Evolutionary conservation across 2,888 invertebrate species (phyloP), one percentile per base, ranked within the genome.

Genomic region (Fabriciana adippe): DNA sequence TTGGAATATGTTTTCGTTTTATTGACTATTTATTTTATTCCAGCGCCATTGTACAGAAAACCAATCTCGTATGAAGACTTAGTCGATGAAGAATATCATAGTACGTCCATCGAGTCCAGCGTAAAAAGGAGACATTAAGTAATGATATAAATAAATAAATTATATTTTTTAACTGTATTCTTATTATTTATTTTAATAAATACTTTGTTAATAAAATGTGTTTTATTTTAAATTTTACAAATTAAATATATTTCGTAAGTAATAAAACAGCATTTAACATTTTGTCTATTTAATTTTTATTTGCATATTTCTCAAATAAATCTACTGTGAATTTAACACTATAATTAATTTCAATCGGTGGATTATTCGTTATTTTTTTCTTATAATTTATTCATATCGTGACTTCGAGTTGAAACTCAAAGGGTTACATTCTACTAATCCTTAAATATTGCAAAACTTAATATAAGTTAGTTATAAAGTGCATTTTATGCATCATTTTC

Each of bases 11-110:
- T 8, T 41, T 41, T 41, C 35, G 8, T 41, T n/a, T 51, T 51
- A 6, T n/a, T 60, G 3, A 31, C 3, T n/a, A 13, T 18, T 26
- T 65, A 61, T 15, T 62, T 56, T 56, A 50, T 73, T 67, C 6
- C 72, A 74, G 83, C 84, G 0, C 74, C 85, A 0, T 69, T 77
- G 2, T 81, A 84, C 68, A 74, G 76, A 26, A 76, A 73, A 55
- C 80, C 83, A 0, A 74, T 79, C 21, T 60, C 72, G 0, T 72
- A 73, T 11, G 84, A 78, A 55, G 80, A 82, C 11, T 55, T 75
- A 2, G 81, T 82, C 6, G 67, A 72, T 0, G 80, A 75, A 1
- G 83, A 84, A 21, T 85, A 86, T 62, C 35, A 35, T 41, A 41
- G 11, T 41, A 74, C 85, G 0, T 80, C 81, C 0, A 11, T 68